Conservation (phyloP, 2,113 vertebrate species). For the Hydropotes inermis region DNA sequence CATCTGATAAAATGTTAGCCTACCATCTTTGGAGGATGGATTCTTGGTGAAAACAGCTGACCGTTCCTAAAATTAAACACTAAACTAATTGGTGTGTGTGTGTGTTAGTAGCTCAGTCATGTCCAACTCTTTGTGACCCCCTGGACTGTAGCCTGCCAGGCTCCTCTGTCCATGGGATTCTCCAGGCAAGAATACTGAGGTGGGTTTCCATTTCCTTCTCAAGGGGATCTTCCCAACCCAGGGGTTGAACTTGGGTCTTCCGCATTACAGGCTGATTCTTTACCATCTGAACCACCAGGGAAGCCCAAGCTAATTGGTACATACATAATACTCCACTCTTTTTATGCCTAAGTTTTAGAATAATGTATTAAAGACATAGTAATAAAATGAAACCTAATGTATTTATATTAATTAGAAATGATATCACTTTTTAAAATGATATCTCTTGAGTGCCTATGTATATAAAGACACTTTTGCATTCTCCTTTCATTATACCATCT, state of each 20-base stretch:
- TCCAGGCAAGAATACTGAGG: not conserved
- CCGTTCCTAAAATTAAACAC: not conserved
- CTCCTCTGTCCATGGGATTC: not conserved
- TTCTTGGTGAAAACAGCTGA: not conserved
- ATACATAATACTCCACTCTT: not conserved
- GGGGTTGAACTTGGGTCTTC: not conserved
- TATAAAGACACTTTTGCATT: not conserved
- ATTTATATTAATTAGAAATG: not conserved
- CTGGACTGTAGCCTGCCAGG: not conserved
- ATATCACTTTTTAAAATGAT: not conserved
- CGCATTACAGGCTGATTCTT: not conserved
- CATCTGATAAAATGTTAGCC: not conserved
- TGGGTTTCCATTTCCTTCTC: not conserved
- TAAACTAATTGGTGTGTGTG: not conserved
- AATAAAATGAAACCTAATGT: not conserved
- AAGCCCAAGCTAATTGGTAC: not conserved
- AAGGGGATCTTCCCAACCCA: not conserved
- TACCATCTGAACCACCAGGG: not conserved
- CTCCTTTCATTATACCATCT: not conserved
- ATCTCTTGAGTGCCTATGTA: not conserved
- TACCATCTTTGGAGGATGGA: not conserved
- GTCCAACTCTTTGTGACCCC: not conserved
- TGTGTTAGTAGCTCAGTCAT: rapidly evolving
- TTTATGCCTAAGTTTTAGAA: not conserved
- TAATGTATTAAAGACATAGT: not conserved